Evolutionary conservation across 2,888 invertebrate genomes (phyloP), one percentile per base, ranked within the genome.

Genomic region (Aphidius colemani): DNA sequence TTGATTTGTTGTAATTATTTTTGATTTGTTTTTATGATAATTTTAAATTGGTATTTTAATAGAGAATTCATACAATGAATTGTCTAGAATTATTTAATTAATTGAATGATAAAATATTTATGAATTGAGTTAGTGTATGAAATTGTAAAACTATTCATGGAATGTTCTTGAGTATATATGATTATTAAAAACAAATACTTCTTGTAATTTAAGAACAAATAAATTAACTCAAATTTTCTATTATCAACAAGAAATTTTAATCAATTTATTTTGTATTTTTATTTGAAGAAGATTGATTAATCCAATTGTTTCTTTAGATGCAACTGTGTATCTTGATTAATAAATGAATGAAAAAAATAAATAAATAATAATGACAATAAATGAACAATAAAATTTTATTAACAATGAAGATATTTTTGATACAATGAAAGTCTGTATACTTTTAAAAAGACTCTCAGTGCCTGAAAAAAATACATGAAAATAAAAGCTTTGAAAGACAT

Each of bases 131-230:
- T 30, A 30, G 5, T 30, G 2, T 18, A 18, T 5, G 5, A 30
- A 30, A 30, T 30, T 5, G 41, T 44, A 13, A 10, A 55, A 55
- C 55, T 43, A 55, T 55, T 44, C 55, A n/a, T 8, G 55, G 55
- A 55, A 55, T 55, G 44, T 8, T 13, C 5, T 30, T 30, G 30
- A 30, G 30, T 30, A 30, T 18, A 18, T 2, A 18, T 30, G 30
- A 13, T 45, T 55, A 30, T 9, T 55, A 55, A 55, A 18, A 44
- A 55, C 55, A 44, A 45, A 55, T 55, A 55, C 18, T 18, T 11
- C 7, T 48, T 11, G 18, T 55, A 18, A 55, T 55, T 55, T 44
- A 18, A 55, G 18, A 55, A 55, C 44, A 55, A 55, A 55, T 55
- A 55, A 55, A 55, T 43, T 30, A 30, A 30, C 30, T 55, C 18